Base-by-base conservation (phyloP, 1,140 invertebrate species). In the Leucophenga varia region DNA sequence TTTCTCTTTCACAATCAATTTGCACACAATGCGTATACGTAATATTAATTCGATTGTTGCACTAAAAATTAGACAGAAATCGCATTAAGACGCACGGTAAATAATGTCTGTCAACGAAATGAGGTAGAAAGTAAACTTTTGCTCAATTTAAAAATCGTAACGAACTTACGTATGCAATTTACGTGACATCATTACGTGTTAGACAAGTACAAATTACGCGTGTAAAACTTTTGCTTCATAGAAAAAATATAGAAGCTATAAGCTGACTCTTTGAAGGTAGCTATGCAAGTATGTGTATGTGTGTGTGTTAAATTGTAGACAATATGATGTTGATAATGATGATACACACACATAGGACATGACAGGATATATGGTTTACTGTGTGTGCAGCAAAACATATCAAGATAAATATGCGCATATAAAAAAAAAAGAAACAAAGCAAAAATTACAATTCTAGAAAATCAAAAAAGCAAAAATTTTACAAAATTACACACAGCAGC, bases 181-280 rank as follows among this genome's bases (percentile, higher is more conserved):
- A 69, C 64, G 64, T 69, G 64, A 69, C 64, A 69, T 69, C 64
- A 69, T 69, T 69, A 69, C 53, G 53, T 63, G 60, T 64, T 55
- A 64, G 64, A 69, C 64, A 69, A 69, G 64, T 64, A 69, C 64
- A 69, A 69, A 69, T 69, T 69, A 69, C 64, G 57, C 50, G 46
- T 13, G n/a, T n/a, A n/a, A 41, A 39, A 43, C 22, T 25, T 25
- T 25, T 10, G 22, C 10, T 25, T 25, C 10, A 10, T 25, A n/a
- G n/a, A n/a, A n/a, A n/a, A n/a, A n/a, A n/a, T n/a, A n/a, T n/a
- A n/a, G n/a, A n/a, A n/a, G n/a, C n/a, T n/a, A n/a, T n/a, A n/a
- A n/a, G n/a, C n/a, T n/a, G n/a, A n/a, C n/a, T n/a, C n/a, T n/a
- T n/a, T n/a, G n/a, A n/a, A n/a, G n/a, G 10, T 25, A 34, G 31